Base-by-base conservation (phyloP, 1,140 invertebrate genomes). In the Macrobrachium nipponense region DNA sequence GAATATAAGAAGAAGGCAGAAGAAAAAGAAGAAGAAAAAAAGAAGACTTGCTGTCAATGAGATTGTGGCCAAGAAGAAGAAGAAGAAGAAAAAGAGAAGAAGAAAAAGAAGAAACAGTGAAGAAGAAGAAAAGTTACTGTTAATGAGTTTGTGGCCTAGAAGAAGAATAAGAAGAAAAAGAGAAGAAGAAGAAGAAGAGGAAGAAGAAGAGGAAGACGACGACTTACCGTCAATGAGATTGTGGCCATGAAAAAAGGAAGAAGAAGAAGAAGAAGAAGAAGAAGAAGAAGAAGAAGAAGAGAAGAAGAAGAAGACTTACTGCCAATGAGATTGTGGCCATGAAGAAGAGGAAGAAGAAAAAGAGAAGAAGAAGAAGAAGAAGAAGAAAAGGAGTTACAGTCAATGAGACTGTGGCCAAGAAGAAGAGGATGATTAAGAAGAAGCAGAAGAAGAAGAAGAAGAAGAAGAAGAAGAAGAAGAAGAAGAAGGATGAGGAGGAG, bases 151-250 rank as follows among this genome's bases (percentile, higher is more conserved):
- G n/a, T n/a, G n/a, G n/a, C n/a, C n/a, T n/a, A n/a, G n/a, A n/a
- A 51, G 8, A 15, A 76, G 73, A 76, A 70, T 7, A 44, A 44
- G 36, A 20, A 27, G n/a, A 70, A n/a, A n/a, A n/a, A n/a, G n/a
- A n/a, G 66, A n/a, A 12, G 66, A 70, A 8, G 66, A n/a, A 70
- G 36, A 27, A 70, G n/a, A 20, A 27, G 73, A 70, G n/a, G 66
- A 20, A 70, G 66, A 70, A 12, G 36, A 70, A 12, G 66, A 70
- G 36, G 66, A 70, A 27, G 27, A 23, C 27, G 15, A 14, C 27
- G 11, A 72, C 15, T 17, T 72, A 23, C 18, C 2, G 27, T 15
- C 14, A 72, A 2, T n/a, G 27, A 23, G 18, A 18, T 36, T 23
- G 2, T 7, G 68, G 27, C 5, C 27, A 36, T 36, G 27, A 62